Evolutionary conservation across 2,113 vertebrate genomes (phyloP).

Genomic region (Rattus norvegicus): GRCr8 NC_086019.1:12982001-12982500

Average conservation of each 20-base stretch:
- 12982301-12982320: not conserved
- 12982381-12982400: not conserved
- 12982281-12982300: not conserved
- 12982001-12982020: not conserved
- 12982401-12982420: not conserved
- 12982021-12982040: not conserved
- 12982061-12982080: not conserved
- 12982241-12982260: not conserved
- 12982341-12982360: not conserved
- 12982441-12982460: not conserved
- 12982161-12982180: not conserved
- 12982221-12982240: not conserved
- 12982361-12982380: not conserved
- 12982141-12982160: not conserved
- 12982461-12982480: not conserved
- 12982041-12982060: not conserved
- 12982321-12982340: slow-evolving; percentile 25
- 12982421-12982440: not conserved
- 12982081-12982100: not conserved
- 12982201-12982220: not conserved
- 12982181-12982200: not conserved
- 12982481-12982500: not conserved
- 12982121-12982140: not conserved
- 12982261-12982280: not conserved
- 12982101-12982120: not conserved